These are phyloP conservation scores for Trachelipus rathkii DNA, from an alignment of 1,140 invertebrate genomes.

Conservation along the genomic window DNA sequence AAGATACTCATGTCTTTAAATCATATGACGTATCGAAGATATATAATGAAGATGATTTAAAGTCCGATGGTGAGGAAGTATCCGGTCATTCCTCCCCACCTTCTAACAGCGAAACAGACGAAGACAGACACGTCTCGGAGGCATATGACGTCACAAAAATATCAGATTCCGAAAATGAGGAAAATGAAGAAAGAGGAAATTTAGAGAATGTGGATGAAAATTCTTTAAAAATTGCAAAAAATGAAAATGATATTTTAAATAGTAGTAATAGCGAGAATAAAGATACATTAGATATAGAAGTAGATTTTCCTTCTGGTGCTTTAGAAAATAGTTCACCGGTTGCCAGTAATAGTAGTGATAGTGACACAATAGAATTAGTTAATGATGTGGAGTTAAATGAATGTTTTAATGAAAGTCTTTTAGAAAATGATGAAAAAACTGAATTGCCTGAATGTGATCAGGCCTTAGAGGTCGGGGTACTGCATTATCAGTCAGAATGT, in stretches of 20 bases:
- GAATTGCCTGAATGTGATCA: neutral
- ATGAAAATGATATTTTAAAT: conserved; percentile 13
- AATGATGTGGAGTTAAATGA: neutral
- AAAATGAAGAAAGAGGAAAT: neutral
- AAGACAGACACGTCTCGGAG: conserved; percentile 40
- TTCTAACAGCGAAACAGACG: conserved; percentile 39
- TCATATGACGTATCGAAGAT: conserved; percentile 24
- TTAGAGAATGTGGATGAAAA: conserved; percentile 5
- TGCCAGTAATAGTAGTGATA: neutral
- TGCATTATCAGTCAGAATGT: no score
- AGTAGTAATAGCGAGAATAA: no score
- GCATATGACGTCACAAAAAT: conserved; percentile 36
- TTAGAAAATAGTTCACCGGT: no score
- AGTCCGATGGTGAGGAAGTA: conserved; percentile 17
- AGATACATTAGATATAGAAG: no score
- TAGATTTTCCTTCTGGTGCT: no score
- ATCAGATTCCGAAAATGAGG: conserved; percentile 31
- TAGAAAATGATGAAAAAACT: conserved; percentile 7
- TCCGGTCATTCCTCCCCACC: conserved; percentile 25
- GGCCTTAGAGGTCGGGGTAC: neutral
- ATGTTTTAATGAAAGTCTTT: conserved; percentile 13
- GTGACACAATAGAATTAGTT: neutral
- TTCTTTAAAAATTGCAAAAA: conserved; percentile 18
- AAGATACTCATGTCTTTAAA: conserved; percentile 34
- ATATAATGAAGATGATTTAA: conserved; percentile 15